These are phyloP conservation scores for Andrena minutula DNA, from an alignment of 2,888 invertebrate species.

Conservation along the genomic window DNA sequence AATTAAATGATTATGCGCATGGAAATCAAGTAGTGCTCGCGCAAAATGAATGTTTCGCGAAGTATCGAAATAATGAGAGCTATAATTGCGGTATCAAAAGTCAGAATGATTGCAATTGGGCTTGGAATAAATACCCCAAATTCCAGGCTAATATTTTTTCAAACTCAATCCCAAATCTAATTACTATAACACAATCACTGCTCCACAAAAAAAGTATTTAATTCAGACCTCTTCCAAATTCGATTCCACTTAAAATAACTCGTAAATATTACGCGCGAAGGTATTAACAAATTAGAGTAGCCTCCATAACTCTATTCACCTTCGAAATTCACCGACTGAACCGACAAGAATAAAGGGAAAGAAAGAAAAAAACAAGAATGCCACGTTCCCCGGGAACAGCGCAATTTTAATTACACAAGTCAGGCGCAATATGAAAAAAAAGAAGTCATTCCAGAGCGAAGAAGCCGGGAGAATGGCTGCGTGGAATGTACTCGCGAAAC, in stretches of 20 bases:
- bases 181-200: too few species aligned
- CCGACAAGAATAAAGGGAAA: neutral
- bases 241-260: too few species aligned
- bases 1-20: neutral
- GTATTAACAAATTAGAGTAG: too few species aligned
- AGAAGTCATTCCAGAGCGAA: neutral
- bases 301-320: neutral
- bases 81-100: too few species aligned
- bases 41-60: neutral
- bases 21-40: too few species aligned
- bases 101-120: neutral
- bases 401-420: conserved; percentile 40
- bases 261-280: too few species aligned
- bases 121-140: neutral
- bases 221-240: too few species aligned
- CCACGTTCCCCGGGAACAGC: neutral
- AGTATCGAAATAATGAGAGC: neutral
- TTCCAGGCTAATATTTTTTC: neutral
- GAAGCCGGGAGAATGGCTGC: neutral
- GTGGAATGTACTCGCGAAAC: conserved; percentile 24
- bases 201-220: too few species aligned
- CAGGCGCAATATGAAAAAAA: neutral
- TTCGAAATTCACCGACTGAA: neutral
- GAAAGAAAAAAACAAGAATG: neutral
- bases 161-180: too few species aligned